Base-by-base conservation (phyloP, 2,113 vertebrate genomes). In the Bos javanicus region DNA sequence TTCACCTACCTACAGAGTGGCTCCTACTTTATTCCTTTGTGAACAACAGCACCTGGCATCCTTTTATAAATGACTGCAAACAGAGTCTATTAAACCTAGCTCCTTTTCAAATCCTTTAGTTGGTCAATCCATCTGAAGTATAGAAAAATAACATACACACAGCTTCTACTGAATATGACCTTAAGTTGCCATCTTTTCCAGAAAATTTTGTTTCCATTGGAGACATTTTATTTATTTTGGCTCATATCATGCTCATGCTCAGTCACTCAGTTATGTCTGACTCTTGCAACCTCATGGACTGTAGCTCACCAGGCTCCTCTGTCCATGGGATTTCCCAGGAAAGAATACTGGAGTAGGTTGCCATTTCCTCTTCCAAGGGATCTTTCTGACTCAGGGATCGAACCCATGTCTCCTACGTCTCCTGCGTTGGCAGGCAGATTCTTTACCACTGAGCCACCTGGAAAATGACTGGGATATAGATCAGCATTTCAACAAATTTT, bases 211-310 rank as follows among this genome's bases (percentile, higher is more conserved):
- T 84, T 94, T 95, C 94, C 71, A 93, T 19, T 54, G 56, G 59
- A 95, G 87, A 91, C 7, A 33, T n/a, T 88, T 30, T 87, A 64
- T 94, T 96, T 96, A 39, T 64, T 91, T 97, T 76, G 36, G 17
- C 36, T 76, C 71, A 76, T 7, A 76, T 43, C 23, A 76, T 13
- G 71, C 36, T 74, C 67, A 25, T 39, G 71, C 23, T 76, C 36
- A 74, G 1, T 25, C 71, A 76, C 14, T 71, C n/a, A 71, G 67
- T 71, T 39, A 13, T 15, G 23, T 43, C 71, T 43, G 36, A 76
- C 36, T 76, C 36, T 43, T 76, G 36, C 71, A 43, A 76, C 36
- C 71, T 21, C 39, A 76, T 26, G 3, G 23, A 76, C 36, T 43
- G 36, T 76, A 76, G 36, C 12, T 23, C 71, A 76, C 71, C 71